Conservation (phyloP, 2,797 vertebrate species). For the Dipus sagitta region DNA sequence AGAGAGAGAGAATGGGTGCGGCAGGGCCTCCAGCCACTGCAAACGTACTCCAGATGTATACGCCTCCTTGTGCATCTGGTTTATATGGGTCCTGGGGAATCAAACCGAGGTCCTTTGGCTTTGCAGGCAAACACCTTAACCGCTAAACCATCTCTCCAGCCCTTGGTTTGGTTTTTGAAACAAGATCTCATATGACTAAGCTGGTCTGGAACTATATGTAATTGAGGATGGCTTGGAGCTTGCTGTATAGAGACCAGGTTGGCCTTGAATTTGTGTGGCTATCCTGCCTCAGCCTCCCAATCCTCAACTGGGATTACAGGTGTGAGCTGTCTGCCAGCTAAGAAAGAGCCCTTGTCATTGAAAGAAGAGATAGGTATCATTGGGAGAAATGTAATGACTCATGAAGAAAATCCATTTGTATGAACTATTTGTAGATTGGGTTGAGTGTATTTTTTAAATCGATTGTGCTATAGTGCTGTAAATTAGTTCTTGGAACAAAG, state of each 20-base stretch:
- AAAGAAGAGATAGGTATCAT: background rate
- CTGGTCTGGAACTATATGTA: no score
- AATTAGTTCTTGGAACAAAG: conserved; percentile 42
- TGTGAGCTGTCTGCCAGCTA: background rate
- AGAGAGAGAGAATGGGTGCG: no score
- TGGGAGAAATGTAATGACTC: background rate
- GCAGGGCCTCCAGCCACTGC: no score
- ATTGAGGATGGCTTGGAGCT: no score
- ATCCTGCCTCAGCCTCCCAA: background rate
- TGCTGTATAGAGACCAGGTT: background rate
- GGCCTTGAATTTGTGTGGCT: background rate
- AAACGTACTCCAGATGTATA: no score
- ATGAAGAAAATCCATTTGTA: conserved; percentile 29
- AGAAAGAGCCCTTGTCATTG: conserved; percentile 33
- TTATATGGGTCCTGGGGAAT: no score
- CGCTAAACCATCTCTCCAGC: no score
- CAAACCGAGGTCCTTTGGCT: no score
- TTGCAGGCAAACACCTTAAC: no score
- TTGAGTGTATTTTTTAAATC: conserved; percentile 33
- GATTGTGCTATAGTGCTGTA: background rate
- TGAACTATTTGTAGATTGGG: background rate
- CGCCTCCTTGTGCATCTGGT: no score
- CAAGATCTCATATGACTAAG: no score
- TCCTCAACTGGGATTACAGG: background rate
- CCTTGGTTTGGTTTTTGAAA: no score